These are phyloP conservation scores for Turritopsis dohrnii DNA, from an alignment of 30 jellyfish, hydroid and myxozoan genomes.

Conservation along the genomic window DNA sequence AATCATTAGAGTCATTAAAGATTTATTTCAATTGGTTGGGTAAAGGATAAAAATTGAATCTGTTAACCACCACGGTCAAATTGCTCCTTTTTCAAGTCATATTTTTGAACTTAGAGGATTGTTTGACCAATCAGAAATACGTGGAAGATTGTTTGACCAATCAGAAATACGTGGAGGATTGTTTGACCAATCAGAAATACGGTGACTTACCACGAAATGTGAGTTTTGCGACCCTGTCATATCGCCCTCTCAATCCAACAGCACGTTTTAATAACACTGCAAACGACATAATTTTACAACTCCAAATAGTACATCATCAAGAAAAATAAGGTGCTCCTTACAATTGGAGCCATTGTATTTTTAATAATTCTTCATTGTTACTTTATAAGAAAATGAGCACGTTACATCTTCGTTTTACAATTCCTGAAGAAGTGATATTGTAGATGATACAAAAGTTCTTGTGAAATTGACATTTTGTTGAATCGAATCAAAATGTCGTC, in stretches of 20 bases:
- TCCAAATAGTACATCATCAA: background rate
- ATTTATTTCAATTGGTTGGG: too few relatives aligned
- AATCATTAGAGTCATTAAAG: too few relatives aligned
- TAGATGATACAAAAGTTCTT: background rate
- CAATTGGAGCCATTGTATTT: background rate
- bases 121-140: too few relatives aligned
- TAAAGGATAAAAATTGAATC: too few relatives aligned
- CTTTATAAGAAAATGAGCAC: background rate
- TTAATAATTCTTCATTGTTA: background rate
- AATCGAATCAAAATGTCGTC: background rate
- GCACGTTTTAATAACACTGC: constrained; percentile 8
- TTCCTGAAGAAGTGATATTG: background rate
- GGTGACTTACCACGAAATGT: constrained; percentile 14
- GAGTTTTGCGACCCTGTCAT: constrained; percentile 18
- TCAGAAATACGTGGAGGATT: too few relatives aligned
- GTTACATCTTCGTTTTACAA: background rate
- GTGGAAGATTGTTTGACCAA: too few relatives aligned
- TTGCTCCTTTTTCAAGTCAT: too few relatives aligned
- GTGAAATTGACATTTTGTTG: background rate
- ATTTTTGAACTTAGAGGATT: too few relatives aligned
- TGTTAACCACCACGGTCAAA: too few relatives aligned
- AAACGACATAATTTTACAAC: background rate
- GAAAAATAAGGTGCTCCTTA: background rate
- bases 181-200: too few relatives aligned
- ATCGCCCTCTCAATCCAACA: constrained; percentile 22